phyloP scores from a whole-genome alignment of 2,888 invertebrate species.

The Dorcus hopei region DNA sequence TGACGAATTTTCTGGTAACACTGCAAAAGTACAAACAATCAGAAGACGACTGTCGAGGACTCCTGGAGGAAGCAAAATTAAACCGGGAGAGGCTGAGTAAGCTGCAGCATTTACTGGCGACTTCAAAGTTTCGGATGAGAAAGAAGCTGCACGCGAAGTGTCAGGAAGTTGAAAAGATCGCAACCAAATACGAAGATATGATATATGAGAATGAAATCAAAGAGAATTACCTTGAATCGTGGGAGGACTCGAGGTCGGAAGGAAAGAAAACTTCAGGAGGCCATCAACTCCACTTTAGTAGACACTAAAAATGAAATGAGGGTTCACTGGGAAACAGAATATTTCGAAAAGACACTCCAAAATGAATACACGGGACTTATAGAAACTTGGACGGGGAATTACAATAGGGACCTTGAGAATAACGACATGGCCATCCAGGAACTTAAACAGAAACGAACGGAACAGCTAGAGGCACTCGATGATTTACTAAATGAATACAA shows the following conservation, averaged over 20 bases:
- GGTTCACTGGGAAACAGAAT: conserved; percentile 27
- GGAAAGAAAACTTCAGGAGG: conserved; percentile 35
- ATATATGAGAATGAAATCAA: conserved; percentile 36
- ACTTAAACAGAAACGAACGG: conserved; percentile 37
- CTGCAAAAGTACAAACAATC: conserved; percentile 22
- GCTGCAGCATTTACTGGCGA: conserved; percentile 5
- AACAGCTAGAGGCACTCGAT: conserved; percentile 25
- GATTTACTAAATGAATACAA: conserved; percentile 27
- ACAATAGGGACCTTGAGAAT: conserved; percentile 37
- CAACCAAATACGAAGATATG: conserved; percentile 38
- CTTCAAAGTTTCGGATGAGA: conserved; percentile 1
- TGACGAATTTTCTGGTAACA: conserved; percentile 19
- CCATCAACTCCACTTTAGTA: conserved; percentile 34
- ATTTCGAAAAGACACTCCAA: conserved; percentile 38
- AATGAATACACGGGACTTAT: conserved; percentile 38
- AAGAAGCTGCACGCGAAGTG: conserved; percentile 25
- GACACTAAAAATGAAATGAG: conserved; percentile 42
- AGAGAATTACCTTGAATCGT: conserved; percentile 34
- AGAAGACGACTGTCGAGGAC: conserved; percentile 8
- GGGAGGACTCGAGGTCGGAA: conserved; percentile 45
- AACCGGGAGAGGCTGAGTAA: conserved; percentile 4
- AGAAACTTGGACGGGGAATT: conserved; percentile 29
- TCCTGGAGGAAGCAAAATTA: conserved; percentile 2
- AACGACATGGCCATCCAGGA: conserved; percentile 36
- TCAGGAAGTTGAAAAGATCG: conserved; percentile 34